phyloP scores from a whole-genome alignment of 1,140 invertebrate genomes.

The Melipona quadrifasciata region DNA sequence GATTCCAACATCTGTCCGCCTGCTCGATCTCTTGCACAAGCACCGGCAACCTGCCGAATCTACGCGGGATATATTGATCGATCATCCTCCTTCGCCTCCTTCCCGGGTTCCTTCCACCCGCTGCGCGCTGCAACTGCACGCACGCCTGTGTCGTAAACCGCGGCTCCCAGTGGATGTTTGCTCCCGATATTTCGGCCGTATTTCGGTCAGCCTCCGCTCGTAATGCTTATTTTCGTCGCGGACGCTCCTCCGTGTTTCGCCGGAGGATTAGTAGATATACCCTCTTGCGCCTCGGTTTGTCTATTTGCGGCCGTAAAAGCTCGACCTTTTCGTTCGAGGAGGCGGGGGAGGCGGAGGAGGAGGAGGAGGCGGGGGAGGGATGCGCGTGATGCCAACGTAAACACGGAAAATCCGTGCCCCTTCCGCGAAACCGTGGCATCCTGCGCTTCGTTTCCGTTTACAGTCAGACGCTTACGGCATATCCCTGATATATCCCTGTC shows the following conservation, averaged over 20 bases:
- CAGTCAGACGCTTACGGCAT: background rate
- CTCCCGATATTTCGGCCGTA: constrained; percentile 35
- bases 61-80: background rate
- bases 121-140: background rate
- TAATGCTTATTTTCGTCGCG: constrained; percentile 50
- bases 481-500: background rate
- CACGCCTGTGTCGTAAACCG: constrained; percentile 12
- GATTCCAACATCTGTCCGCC: background rate
- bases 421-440: background rate
- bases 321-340: constrained; percentile 13
- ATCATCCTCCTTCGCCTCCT: background rate
- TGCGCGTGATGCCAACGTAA: constrained; percentile 45
- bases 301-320: constrained; percentile 40
- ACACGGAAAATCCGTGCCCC: constrained; percentile 55
- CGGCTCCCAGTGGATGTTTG: constrained; percentile 6
- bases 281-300: constrained; percentile 35
- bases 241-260: constrained; percentile 43
- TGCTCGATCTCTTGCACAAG: background rate
- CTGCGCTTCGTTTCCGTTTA: background rate
- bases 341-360: too few species aligned
- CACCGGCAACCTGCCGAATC: constrained; percentile 15
- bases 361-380: background rate
- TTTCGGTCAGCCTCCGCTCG: constrained; percentile 45
- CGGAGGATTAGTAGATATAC: constrained; percentile 31
- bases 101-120: too few species aligned